phyloP scores from a whole-genome alignment of 2,113 vertebrate species.

The Pao palembangensis region DNA sequence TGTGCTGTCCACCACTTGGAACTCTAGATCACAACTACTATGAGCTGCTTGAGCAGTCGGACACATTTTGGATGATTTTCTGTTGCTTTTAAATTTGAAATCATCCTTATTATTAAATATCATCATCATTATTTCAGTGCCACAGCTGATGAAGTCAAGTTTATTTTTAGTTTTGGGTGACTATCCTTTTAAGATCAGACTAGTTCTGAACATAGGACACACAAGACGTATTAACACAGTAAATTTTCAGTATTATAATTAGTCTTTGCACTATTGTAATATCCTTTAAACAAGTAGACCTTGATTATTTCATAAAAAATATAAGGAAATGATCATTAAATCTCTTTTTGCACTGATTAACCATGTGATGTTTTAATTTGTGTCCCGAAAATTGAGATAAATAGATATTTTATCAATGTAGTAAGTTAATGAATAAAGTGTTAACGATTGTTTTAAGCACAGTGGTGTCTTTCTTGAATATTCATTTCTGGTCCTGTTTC shows the following conservation, averaged over 20 bases:
- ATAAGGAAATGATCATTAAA: conserved; percentile 6
- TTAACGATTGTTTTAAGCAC: conserved; percentile 15
- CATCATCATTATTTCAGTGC: too few species aligned
- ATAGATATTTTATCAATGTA: not conserved
- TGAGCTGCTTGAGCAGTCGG: not conserved
- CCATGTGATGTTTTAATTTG: conserved; percentile 14
- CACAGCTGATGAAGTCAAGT: not conserved
- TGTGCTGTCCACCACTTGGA: too few species aligned
- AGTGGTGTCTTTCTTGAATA: conserved; percentile 24
- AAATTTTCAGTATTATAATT: not conserved
- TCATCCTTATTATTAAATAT: not conserved
- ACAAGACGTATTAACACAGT: too few species aligned
- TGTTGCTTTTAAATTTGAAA: not conserved
- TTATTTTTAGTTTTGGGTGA: not conserved
- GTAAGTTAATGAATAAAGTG: conserved; percentile 37
- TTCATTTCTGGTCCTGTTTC: not conserved
- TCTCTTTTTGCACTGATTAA: conserved; percentile 35
- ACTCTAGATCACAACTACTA: not conserved
- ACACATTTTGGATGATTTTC: not conserved
- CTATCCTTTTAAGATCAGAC: not conserved
- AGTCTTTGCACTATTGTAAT: conserved; percentile 8
- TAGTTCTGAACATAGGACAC: not conserved
- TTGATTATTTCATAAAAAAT: not conserved
- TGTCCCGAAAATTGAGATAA: not conserved
- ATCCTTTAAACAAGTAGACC: not conserved